These are phyloP conservation scores for Tinamus major DNA, from an alignment of 2,797 vertebrate genomes.

Conservation along the genomic window DNA sequence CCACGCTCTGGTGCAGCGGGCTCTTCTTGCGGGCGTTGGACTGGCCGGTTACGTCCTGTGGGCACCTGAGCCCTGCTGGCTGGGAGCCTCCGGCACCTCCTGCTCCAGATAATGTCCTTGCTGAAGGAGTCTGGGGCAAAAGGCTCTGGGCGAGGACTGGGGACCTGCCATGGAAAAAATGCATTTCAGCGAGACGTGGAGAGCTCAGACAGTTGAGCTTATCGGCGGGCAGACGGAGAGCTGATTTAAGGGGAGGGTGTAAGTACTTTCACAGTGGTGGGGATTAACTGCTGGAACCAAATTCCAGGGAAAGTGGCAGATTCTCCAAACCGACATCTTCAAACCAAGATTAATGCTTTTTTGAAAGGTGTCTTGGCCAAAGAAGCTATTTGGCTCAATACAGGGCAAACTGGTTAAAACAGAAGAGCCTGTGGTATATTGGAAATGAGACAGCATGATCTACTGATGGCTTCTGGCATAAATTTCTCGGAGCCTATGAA, in stretches of 20 bases:
- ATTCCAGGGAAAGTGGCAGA: not conserved
- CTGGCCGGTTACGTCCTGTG: not conserved
- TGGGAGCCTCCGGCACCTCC: fast-evolving
- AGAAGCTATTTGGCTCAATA: not conserved
- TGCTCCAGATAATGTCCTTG: no score
- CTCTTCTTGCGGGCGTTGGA: not conserved
- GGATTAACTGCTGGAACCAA: not conserved
- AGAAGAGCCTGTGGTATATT: not conserved
- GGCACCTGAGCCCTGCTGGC: not conserved
- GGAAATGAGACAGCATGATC: not conserved
- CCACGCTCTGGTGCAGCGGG: not conserved
- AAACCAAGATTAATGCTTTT: not conserved
- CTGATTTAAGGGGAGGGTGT: not conserved
- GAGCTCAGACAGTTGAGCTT: not conserved
- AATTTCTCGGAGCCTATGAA: not conserved
- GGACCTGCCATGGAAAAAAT: not conserved
- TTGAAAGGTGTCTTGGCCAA: not conserved
- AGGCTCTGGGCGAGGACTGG: not conserved
- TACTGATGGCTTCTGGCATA: not conserved
- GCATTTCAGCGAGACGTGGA: not conserved
- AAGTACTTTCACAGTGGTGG: not conserved
- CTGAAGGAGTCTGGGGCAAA: not conserved
- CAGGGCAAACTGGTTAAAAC: not conserved
- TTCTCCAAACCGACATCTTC: not conserved
- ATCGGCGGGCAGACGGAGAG: not conserved